phyloP scores from a whole-genome alignment of 1,140 invertebrate species.

The Ditylenchus dipsaci region DNA sequence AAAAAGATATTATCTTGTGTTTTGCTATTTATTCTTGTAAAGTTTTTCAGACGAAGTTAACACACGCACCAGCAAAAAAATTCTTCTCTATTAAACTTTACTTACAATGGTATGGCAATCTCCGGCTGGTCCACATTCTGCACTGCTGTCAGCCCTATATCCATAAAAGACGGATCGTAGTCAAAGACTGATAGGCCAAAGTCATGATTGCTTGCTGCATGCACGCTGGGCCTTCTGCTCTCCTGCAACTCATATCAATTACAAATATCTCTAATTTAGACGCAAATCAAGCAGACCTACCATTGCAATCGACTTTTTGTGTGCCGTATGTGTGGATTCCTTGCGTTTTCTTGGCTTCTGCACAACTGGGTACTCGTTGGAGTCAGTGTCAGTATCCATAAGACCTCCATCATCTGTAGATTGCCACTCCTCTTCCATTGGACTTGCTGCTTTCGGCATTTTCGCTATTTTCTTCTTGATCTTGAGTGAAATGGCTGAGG shows the following conservation, averaged over 20 bases:
- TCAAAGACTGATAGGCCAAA: background rate
- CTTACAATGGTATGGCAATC: background rate
- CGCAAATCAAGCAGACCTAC: no score
- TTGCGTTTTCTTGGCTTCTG: background rate
- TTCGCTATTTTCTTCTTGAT: background rate
- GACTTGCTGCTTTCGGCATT: background rate
- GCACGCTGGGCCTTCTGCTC: background rate
- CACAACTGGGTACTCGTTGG: background rate
- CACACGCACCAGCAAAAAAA: no score
- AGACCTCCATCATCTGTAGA: background rate
- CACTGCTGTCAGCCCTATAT: background rate
- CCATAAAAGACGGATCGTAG: background rate
- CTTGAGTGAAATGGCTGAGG: background rate
- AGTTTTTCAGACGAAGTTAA: no score
- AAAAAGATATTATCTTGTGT: no score
- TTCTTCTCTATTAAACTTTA: no score
- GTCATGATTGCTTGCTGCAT: background rate
- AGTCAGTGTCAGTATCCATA: background rate
- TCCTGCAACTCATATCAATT: background rate
- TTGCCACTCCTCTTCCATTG: background rate
- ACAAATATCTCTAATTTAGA: no score
- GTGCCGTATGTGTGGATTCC: background rate
- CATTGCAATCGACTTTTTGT: background rate
- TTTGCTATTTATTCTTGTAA: no score
- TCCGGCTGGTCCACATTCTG: background rate